Evolutionary conservation across 92 coral and sea anemone genomes (phyloP), one percentile per base, ranked within the genome.

Genomic region (Epizoanthus rinbou): DNA sequence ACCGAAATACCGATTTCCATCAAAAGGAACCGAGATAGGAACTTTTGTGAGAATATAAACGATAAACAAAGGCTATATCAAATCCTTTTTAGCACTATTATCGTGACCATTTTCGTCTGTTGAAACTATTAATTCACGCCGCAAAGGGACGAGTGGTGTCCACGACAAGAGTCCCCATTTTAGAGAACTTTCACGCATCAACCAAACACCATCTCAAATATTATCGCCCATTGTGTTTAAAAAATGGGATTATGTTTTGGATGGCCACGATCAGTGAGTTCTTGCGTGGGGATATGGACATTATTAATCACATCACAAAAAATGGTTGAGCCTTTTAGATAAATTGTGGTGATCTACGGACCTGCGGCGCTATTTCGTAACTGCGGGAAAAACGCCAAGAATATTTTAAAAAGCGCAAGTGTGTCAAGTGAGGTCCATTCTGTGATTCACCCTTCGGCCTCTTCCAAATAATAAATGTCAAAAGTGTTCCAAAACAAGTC

Each of bases 31-130:
- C 68, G 21, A 60, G 22, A 59, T 23, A 22, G 33, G 23, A 41
- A 41, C 33, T 45, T 4, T n/a, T n/a, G 6, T 11, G 4, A 25
- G 7, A 45, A 47, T 74, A 16, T 8, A 53, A 75, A 47, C 7
- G 11, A 58, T 15, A 67, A 67, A 67, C 73, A 60, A 64, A 37
- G 22, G 22, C 47, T 18, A 31, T 39, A 39, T 31, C 57, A 23
- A 76, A 76, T 76, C 56, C 82, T 19, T 50, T 59, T 76, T 76
- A 62, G 81, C 16, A 57, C 14, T 6, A 75, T 31, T 50, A 9
- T 50, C 54, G 54, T 50, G 54, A 50, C 54, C 9, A 50, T 2
- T 50, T 50, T 50, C 54, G 54, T 1, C 54, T 50, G 54, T 50
- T 9, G 3, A 11, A 50, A 9, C 54, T 50, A 50, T 50, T 9